Evolutionary conservation across 2,113 vertebrate genomes (phyloP).

Genomic region (Rhinopomastus cyanomelas): DNA sequence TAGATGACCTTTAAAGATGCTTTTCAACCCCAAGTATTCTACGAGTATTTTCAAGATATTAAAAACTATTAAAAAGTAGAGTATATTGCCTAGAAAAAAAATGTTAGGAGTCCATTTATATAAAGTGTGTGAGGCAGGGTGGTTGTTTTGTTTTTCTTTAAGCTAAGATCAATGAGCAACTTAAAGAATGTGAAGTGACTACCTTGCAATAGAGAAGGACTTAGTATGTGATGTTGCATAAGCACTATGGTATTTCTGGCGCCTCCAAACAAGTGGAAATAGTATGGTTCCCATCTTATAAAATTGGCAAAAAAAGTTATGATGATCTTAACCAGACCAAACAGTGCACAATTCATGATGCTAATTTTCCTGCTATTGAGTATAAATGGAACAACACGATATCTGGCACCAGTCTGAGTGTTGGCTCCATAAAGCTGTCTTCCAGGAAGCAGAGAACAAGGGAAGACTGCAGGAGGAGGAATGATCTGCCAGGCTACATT

Average conservation of each 20-base stretch:
- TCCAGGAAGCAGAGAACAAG: neutral
- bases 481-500: neutral
- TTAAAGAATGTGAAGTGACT: neutral
- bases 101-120: neutral
- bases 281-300: neutral
- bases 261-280: neutral
- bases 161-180: neutral
- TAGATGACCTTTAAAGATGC: too few relatives aligned
- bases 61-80: neutral
- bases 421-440: neutral
- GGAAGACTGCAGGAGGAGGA: neutral
- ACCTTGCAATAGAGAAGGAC: neutral
- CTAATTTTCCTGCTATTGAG: neutral
- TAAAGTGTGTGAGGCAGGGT: neutral
- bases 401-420: neutral
- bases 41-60: too few relatives aligned
- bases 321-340: neutral
- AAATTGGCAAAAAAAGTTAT: neutral
- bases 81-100: neutral
- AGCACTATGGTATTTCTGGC: conserved; percentile 1
- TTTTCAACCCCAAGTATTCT: neutral
- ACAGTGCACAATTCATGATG: neutral
- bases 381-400: neutral
- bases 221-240: neutral
- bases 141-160: neutral